Evolutionary conservation across 2,888 invertebrate species (phyloP), one percentile per base, ranked within the genome.

Genomic region (Lamproptera curius): DNA sequence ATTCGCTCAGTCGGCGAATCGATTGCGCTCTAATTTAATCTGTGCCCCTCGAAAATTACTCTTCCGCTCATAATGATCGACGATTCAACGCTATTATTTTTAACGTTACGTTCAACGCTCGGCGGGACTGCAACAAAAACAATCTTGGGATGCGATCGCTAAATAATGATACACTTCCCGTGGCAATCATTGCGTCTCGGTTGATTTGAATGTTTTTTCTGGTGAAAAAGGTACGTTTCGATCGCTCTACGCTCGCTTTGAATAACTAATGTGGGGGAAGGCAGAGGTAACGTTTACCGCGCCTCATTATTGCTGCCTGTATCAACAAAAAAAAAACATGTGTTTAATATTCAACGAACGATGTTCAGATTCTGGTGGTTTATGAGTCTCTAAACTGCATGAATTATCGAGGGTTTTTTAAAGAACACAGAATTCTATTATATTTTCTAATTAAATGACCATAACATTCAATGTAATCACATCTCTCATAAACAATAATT

Each of bases 51-150:
- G 28, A 67, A 69, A n/a, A 75, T 77, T 72, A 75, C 57, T 61
- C 67, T 70, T 66, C 71, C 65, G 56, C 56, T 63, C 58, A 69
- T 76, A 78, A 80, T 78, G 68, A 76, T 68, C 63, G 65, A 70
- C 67, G 75, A 76, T 75, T 74, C 68, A 71, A 74, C 68, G 75
- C 75, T 76, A 83, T 85, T 85, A 85, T 85, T 77, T 83, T 82
- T 81, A n/a, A 61, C 75, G 84, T 84, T 85, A 85, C 74, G 63
- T 62, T 69, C 73, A 82, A 79, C 71, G 77, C 69, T 72, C 67
- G 65, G 62, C 66, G 74, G 77, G 77, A 72, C 76, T 70, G 76
- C 70, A 65, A 68, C 48, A 48, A 74, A 73, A 71, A 68, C 57
- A 52, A 40, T 46, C 48, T 37, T 37, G 23, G 37, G 47, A 39